phyloP scores from a whole-genome alignment of 64 coral and sea anemone genomes.

The Catalaphyllia jardinei region DNA sequence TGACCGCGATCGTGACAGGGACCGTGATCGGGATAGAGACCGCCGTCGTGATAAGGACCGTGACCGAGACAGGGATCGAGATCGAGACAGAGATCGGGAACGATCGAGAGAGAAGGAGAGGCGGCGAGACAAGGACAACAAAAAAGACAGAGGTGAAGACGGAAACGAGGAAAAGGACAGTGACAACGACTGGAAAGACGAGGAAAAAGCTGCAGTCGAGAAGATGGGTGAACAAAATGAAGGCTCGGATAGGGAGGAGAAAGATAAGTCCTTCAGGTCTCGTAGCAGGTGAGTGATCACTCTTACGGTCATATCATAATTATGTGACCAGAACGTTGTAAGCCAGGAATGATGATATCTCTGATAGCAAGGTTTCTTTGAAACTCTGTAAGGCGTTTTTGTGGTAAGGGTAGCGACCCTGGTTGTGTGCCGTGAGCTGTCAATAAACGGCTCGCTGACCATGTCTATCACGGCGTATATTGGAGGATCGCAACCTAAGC shows the following conservation, averaged over 20 bases:
- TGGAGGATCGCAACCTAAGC: not conserved
- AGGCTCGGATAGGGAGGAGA: conserved; percentile 57
- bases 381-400: not conserved
- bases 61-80: conserved; percentile 15
- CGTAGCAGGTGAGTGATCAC: conserved; percentile 78
- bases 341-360: not conserved
- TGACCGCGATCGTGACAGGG: conserved; percentile 28
- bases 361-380: not conserved
- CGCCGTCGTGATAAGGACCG: conserved; percentile 18
- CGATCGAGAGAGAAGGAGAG: not conserved
- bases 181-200: not conserved
- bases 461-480: not conserved
- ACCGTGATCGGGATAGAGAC: conserved; percentile 26
- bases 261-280: conserved; percentile 90
- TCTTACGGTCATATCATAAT: not conserved
- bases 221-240: conserved; percentile 14
- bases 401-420: not conserved
- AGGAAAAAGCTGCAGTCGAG: not conserved
- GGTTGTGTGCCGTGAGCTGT: not conserved
- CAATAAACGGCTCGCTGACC: not conserved
- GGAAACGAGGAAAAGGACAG: conserved; percentile 13
- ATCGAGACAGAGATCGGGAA: conserved; percentile 17
- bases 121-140: conserved; percentile 16
- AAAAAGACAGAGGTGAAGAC: conserved; percentile 20
- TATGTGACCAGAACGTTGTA: too few species aligned